These are phyloP conservation scores for Limenitis camilla DNA, from an alignment of 2,888 invertebrate genomes.

Conservation along the genomic window DNA sequence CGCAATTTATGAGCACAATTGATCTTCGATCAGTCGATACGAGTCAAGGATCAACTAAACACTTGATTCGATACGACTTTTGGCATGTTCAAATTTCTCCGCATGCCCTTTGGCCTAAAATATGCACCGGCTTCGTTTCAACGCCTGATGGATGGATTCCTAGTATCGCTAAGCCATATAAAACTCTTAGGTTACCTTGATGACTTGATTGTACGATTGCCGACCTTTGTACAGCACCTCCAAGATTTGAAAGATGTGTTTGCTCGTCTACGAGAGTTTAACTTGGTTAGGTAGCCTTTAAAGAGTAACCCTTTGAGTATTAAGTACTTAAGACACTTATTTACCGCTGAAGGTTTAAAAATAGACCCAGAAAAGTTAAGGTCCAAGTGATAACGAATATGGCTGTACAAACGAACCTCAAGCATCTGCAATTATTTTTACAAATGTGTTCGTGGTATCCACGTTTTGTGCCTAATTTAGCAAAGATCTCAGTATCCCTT, in stretches of 20 bases:
- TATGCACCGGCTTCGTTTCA: constrained; percentile 38
- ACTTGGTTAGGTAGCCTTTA: constrained; percentile 24
- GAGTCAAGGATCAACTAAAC: too few relatives aligned
- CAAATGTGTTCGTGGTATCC: constrained; percentile 34
- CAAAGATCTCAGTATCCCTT: constrained; percentile 25
- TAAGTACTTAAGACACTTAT: constrained; percentile 23
- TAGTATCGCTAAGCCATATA: too few relatives aligned
- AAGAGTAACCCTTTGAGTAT: constrained; percentile 16
- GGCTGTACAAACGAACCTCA: constrained; percentile 23
- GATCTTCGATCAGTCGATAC: constrained; percentile 28
- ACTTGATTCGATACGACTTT: too few relatives aligned
- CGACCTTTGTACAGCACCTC: constrained; percentile 26
- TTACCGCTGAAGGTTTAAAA: constrained; percentile 22
- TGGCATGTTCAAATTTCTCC: constrained; percentile 31
- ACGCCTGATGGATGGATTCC: constrained; percentile 32
- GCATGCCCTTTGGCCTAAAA: constrained; percentile 39
- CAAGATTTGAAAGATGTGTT: constrained; percentile 27
- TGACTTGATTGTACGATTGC: constrained; percentile 33
- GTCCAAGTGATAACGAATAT: constrained; percentile 19
- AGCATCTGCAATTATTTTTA: constrained; percentile 30
- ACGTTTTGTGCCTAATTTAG: constrained; percentile 29
- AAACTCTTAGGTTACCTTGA: constrained; percentile 32
- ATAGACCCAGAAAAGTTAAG: constrained; percentile 25
- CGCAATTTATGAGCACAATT: too few relatives aligned
- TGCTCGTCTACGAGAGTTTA: constrained; percentile 15